Conservation (phyloP, 2,888 invertebrate species). For the Rapana venosa region DNA sequence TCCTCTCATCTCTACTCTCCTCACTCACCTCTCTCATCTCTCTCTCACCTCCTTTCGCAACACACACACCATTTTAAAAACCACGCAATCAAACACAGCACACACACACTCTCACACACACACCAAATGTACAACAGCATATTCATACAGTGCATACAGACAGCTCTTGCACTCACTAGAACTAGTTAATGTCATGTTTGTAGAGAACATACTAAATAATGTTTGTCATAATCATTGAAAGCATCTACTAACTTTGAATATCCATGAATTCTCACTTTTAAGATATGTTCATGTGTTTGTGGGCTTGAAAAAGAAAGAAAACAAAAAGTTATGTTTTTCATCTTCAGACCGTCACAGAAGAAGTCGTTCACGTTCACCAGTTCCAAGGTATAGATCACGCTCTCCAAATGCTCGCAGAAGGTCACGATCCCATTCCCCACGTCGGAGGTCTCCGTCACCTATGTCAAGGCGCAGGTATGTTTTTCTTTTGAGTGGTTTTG, state of each 20-base stretch:
- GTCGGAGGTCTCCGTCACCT: conserved; percentile 43
- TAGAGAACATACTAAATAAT: not conserved
- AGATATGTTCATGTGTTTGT: not conserved
- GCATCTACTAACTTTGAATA: not conserved
- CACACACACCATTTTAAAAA: not conserved
- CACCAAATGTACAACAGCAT: no score
- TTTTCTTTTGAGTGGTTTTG: not conserved
- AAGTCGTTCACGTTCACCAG: conserved; percentile 59
- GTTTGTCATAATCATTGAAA: not conserved
- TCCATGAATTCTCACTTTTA: not conserved
- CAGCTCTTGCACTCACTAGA: no score
- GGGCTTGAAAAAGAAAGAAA: not conserved
- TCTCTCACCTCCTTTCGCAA: not conserved
- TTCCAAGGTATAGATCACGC: conserved; percentile 53
- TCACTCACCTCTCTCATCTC: not conserved
- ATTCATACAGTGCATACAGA: no score
- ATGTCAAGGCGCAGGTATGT: conserved; percentile 29
- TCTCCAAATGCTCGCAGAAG: conserved; percentile 48
- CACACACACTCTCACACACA: no score
- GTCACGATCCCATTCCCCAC: conserved; percentile 47
- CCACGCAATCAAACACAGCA: no score
- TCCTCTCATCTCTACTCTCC: not conserved
- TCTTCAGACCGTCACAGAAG: conserved; percentile 56
- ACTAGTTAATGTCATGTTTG: not conserved
- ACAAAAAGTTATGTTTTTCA: not conserved